phyloP scores from a whole-genome alignment of 2,113 vertebrate species.

The Pterocles burchelli region DNA sequence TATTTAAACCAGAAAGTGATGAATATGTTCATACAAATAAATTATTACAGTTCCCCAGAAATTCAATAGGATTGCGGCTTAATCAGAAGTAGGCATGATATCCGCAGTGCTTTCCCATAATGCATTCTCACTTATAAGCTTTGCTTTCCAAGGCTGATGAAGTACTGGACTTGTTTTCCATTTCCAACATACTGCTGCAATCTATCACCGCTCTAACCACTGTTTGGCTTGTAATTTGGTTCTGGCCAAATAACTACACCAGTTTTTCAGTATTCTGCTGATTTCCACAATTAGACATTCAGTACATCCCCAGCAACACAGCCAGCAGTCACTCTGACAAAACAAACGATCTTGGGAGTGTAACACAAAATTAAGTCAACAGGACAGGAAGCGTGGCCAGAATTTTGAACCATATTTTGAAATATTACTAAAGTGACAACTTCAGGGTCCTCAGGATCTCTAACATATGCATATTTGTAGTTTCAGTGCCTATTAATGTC shows the following conservation, averaged over 20 bases:
- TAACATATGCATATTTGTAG: background rate
- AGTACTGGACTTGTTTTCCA: background rate
- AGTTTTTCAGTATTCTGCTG: conserved; percentile 24
- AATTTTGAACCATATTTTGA: conserved; percentile 21
- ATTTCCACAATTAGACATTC: conserved; percentile 43
- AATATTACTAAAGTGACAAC: background rate
- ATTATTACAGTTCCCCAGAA: background rate
- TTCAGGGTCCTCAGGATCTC: background rate
- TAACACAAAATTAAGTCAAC: conserved; percentile 27
- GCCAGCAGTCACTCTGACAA: conserved; percentile 24
- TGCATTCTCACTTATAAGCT: background rate
- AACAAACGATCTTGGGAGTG: background rate
- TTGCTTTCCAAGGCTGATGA: background rate
- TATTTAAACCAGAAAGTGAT: background rate
- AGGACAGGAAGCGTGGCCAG: background rate
- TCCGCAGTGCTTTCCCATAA: background rate
- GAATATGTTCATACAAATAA: background rate
- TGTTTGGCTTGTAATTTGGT: background rate
- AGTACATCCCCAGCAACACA: background rate
- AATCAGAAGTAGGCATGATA: background rate
- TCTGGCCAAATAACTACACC: conserved; percentile 11
- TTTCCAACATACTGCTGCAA: background rate
- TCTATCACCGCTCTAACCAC: background rate
- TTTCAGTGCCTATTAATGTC: background rate
- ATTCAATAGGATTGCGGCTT: background rate